Evolutionary conservation across 1,140 invertebrate species (phyloP), one percentile per base, ranked within the genome.

Genomic region (Lasioglossum baleicum): DNA sequence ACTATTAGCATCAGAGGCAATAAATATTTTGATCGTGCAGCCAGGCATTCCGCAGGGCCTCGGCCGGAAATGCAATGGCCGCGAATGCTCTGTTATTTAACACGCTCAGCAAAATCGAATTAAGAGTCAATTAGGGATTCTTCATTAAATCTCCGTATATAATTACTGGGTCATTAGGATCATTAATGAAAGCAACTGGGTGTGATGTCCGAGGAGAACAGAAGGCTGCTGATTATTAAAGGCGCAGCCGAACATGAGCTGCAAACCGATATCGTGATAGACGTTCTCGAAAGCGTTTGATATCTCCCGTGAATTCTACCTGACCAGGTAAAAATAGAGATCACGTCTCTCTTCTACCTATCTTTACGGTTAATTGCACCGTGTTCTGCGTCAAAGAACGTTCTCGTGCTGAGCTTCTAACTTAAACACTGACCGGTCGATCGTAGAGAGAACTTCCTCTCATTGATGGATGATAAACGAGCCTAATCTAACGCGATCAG

Each of bases 381-480:
- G 10, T 7, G 42, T 44, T 10, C 0, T 44, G 10, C 42, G 42
- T 44, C 1, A 8, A 44, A 44, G 8, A 44, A 44, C 42, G 35
- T 13, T 40, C 26, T 40, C 20, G 3, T 0, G 44, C 64, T 17
- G 15, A 60, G 65, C 48, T 63, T 71, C 20, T 67, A 15, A 15
- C 42, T 56, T 63, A 11, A 63, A 53, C 17, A 31, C n/a, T 15
- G 61, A 74, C 70, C 61, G 51, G 65, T 64, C 58, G 71, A 68
- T 80, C 64, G 51, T 60, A n/a, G 13, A 60, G 74, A 63, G 75
- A 69, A 85, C 84, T 85, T 86, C 80, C 84, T 85, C 44, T 83
- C 84, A 86, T 86, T 86, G 84, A 86, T 86, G 60, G 75, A 86
- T 76, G 72, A 86, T 86, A 85, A 86, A 86, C 83, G 84, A 82